These are phyloP conservation scores for Menura novaehollandiae DNA, from an alignment of 2,113 vertebrate species.

Conservation along the genomic window DNA sequence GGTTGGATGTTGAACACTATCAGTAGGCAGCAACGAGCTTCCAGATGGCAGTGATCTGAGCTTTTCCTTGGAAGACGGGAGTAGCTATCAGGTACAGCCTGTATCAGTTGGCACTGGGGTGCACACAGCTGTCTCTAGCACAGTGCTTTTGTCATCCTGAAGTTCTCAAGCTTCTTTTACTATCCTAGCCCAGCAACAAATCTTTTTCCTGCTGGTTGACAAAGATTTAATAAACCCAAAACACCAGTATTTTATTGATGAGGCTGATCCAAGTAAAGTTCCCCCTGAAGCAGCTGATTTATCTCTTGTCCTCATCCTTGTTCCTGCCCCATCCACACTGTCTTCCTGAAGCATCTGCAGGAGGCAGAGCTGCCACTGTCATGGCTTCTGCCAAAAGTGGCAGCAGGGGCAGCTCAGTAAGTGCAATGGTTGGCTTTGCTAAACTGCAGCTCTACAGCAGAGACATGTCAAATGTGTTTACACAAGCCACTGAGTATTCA, in stretches of 20 bases:
- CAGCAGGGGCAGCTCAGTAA: neutral
- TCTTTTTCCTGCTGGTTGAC: neutral
- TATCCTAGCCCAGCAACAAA: neutral
- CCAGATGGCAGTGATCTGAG: neutral
- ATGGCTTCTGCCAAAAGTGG: neutral
- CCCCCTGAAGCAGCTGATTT: neutral
- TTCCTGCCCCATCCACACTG: neutral
- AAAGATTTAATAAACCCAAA: neutral
- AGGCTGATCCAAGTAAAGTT: neutral
- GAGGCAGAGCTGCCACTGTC: neutral
- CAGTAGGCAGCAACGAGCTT: neutral
- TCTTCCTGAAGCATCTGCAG: neutral
- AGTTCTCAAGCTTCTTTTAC: neutral
- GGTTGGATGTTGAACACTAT: neutral
- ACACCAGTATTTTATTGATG: neutral
- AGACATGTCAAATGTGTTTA: constrained; percentile 28
- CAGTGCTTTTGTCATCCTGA: neutral
- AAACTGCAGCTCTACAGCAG: neutral
- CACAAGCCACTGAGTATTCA: constrained; percentile 60
- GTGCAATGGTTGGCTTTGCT: neutral
- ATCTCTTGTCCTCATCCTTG: neutral
- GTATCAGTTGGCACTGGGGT: neutral
- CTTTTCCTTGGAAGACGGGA: neutral
- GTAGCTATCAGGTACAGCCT: neutral
- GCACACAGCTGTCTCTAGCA: neutral